Conservation (phyloP, 2,888 invertebrate species). For the Byasa hedistus region DNA sequence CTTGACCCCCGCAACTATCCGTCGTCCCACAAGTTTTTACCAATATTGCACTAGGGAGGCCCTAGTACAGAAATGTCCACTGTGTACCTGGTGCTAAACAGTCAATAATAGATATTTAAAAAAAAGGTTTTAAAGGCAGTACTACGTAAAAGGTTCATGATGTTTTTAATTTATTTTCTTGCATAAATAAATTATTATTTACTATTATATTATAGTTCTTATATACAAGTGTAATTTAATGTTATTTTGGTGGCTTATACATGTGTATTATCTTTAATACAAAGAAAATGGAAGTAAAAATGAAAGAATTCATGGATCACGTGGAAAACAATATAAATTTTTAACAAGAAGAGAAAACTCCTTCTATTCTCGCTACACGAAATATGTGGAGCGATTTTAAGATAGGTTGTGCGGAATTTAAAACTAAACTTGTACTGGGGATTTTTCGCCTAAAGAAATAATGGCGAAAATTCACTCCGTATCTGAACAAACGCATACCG, state of each 20-base stretch:
- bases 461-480: slow-evolving; percentile 54
- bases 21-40: slow-evolving; percentile 71
- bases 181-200: no score
- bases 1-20: slow-evolving; percentile 76
- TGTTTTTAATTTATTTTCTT: no score
- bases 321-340: slow-evolving; percentile 43
- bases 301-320: slow-evolving; percentile 32
- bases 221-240: neutral
- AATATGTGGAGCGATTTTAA: slow-evolving; percentile 65
- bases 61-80: slow-evolving; percentile 51
- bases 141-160: no score
- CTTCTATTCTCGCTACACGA: slow-evolving; percentile 56
- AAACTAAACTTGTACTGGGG: slow-evolving; percentile 64
- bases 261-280: neutral
- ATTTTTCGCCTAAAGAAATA: slow-evolving; percentile 64
- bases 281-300: slow-evolving; percentile 2
- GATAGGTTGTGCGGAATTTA: slow-evolving; percentile 66
- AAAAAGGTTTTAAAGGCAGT: no score
- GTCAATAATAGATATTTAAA: neutral
- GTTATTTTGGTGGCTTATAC: neutral
- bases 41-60: slow-evolving; percentile 72
- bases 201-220: no score
- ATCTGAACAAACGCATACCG: slow-evolving; percentile 48
- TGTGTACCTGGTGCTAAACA: slow-evolving; percentile 34
- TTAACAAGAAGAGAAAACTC: slow-evolving; percentile 53